Conservation (phyloP, 2,797 vertebrate species). For the Clarias pachynema region DNA sequence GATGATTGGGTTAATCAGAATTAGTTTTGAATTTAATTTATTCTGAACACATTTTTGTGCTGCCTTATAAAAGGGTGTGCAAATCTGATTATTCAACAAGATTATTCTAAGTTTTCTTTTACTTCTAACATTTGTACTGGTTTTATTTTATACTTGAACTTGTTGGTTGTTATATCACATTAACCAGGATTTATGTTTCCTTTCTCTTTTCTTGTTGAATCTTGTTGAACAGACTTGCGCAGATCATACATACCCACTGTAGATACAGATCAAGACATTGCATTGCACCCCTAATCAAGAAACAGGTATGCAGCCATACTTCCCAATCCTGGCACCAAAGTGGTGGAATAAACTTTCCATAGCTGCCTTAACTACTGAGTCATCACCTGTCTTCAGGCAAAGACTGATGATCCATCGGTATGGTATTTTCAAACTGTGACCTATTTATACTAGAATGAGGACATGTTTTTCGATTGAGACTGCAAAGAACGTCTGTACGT, state of each 20-base stretch:
- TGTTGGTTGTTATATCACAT: background rate
- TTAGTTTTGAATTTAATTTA: background rate
- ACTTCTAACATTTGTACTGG: background rate
- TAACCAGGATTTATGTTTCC: background rate
- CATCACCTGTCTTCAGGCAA: background rate
- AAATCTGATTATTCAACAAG: background rate
- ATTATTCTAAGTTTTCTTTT: background rate
- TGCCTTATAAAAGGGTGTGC: background rate
- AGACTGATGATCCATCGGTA: constrained; percentile 8
- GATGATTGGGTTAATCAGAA: background rate
- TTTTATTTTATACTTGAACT: background rate
- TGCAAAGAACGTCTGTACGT: background rate
- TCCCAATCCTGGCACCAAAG: background rate
- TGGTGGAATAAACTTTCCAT: background rate
- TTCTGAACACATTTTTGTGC: background rate
- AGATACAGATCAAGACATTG: background rate
- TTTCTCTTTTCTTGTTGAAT: background rate
- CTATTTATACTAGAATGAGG: constrained; percentile 8
- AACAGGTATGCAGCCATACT: background rate
- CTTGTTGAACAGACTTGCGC: background rate
- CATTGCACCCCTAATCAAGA: background rate
- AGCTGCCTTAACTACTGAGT: constrained; percentile 1
- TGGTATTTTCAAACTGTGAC: constrained; percentile 10
- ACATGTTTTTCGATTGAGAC: background rate
- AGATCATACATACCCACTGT: background rate